Evolutionary conservation across 2,888 invertebrate genomes (phyloP), one percentile per base, ranked within the genome.

Genomic region (Caenorhabditis wallacei): DNA sequence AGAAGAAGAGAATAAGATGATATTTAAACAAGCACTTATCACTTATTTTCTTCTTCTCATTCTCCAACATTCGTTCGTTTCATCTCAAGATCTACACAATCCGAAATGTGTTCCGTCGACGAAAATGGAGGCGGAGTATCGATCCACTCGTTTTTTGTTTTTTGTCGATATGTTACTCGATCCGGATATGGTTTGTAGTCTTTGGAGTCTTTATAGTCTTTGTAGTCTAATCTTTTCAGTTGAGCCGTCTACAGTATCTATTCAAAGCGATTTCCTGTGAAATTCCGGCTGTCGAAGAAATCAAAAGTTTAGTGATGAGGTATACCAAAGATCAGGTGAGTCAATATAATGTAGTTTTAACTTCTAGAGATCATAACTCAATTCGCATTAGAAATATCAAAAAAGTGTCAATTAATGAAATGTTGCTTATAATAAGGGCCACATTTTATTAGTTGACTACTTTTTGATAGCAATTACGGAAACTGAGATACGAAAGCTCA

Each of bases 21-120:
- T 59, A 59, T 71, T 37, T 37, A 71, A 71, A 59, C 48, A 48
- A 46, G 59, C 46, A 57, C 46, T 71, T 46, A 71, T 71, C 59
- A 22, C 59, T 46, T 48, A 48, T 57, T 48, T 61, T 51, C 46
- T 59, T 35, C 56, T 46, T 4, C 37, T 59, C 26, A 35, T 22
- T 40, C 40, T 40, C 53, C 13, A 13, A n/a, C 16, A 22, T 22
- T 3, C 20, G 30, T 30, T 30, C 18, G 13, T 57, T 1, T 10
- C 56, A 8, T 35, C 48, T 3, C 18, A 18, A 10, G 35, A 30
- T 30, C 30, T 5, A 30, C 30, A 30, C 30, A 30, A 30, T 30
- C 30, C 30, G 30, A 30, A 30, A 30, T 30, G 30, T 30, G 30
- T 30, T 30, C 30, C 30, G n/a, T n/a, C n/a, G n/a, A n/a, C n/a